Evolutionary conservation across 2,888 invertebrate species (phyloP).

Genomic region (Invenusta paracnida): DNA sequence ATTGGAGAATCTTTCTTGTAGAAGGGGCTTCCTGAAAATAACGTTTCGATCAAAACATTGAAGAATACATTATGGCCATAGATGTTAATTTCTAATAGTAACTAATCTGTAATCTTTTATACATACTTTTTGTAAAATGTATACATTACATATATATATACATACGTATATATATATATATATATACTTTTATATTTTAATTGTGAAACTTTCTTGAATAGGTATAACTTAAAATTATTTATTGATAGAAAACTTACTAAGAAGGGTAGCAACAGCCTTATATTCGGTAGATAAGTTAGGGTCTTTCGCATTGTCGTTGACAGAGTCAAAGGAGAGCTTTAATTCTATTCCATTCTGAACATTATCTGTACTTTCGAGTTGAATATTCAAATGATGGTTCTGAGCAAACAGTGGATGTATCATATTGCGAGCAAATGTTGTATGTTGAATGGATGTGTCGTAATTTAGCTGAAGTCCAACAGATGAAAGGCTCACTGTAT

Average conservation of each 20-base stretch:
- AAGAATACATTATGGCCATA: no score
- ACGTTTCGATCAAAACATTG: no score
- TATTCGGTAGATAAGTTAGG: neutral
- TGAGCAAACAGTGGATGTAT: neutral
- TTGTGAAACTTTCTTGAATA: no score
- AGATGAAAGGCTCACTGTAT: neutral
- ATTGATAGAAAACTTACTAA: neutral
- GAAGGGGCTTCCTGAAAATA: no score
- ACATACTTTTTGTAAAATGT: no score
- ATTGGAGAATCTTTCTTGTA: no score
- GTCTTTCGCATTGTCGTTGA: neutral
- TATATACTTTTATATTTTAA: no score
- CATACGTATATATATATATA: no score
- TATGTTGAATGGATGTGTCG: neutral
- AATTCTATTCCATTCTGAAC: neutral
- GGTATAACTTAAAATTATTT: no score
- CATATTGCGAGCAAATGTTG: neutral
- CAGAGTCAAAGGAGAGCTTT: neutral
- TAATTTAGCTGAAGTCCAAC: neutral
- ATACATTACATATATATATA: no score
- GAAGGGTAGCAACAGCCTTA: neutral
- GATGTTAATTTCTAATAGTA: no score
- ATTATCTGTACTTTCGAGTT: neutral
- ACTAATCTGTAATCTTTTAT: no score
- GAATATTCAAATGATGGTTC: neutral